phyloP scores from a whole-genome alignment of 2,113 vertebrate species.

The Amphilophus citrinellus region DNA sequence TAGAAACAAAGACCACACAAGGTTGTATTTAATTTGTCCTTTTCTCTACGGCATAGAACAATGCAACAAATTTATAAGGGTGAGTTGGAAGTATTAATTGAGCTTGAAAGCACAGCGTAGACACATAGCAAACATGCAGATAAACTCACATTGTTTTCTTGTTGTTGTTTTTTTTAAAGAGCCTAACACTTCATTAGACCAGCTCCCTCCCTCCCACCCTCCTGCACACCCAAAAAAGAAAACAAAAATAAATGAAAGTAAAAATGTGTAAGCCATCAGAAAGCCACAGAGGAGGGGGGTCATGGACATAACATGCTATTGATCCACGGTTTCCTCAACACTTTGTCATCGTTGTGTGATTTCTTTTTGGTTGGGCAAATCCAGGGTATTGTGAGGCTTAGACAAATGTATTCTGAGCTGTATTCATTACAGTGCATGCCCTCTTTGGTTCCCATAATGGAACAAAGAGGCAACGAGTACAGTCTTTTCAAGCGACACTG shows the following conservation, averaged over 20 bases:
- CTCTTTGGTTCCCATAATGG: slow-evolving; percentile 65
- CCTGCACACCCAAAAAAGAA: slow-evolving; percentile 63
- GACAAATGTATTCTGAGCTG: slow-evolving; percentile 82
- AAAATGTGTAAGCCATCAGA: slow-evolving; percentile 85
- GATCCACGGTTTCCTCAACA: slow-evolving; percentile 83
- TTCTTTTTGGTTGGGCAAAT: slow-evolving; percentile 31
- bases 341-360: slow-evolving; percentile 57
- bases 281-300: slow-evolving; percentile 85
- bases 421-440: slow-evolving; percentile 56
- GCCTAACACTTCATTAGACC: slow-evolving; percentile 51
- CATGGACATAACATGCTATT: slow-evolving; percentile 86
- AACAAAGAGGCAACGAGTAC: slow-evolving; percentile 68
- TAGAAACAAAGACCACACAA: slow-evolving; percentile 85
- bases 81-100: slow-evolving; percentile 84
- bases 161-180: slow-evolving; percentile 35
- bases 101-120: slow-evolving; percentile 83
- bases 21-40: slow-evolving; percentile 66
- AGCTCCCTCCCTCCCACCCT: slow-evolving; percentile 47
- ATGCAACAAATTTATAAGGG: slow-evolving; percentile 80
- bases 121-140: slow-evolving; percentile 87
- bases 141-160: slow-evolving; percentile 73
- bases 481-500: slow-evolving; percentile 61
- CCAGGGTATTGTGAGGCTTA: slow-evolving; percentile 46
- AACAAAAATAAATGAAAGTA: slow-evolving; percentile 78
- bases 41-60: slow-evolving; percentile 80